phyloP scores from a whole-genome alignment of 2,888 invertebrate species.

The Auanema sp. region DNA sequence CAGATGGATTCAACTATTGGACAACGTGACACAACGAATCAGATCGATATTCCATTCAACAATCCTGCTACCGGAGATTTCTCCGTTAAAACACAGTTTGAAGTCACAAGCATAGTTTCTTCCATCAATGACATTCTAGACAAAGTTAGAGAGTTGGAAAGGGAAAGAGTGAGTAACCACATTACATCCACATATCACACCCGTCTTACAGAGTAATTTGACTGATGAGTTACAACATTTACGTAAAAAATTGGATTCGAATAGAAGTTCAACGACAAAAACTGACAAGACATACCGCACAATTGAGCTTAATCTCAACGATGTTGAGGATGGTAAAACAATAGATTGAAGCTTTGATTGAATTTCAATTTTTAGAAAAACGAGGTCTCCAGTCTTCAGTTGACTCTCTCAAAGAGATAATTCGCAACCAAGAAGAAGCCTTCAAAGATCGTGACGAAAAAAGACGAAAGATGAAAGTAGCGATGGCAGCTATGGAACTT shows the following conservation, averaged over 20 bases:
- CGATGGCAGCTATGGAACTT: constrained; percentile 62
- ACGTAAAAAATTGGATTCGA: constrained; percentile 53
- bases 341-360: not conserved
- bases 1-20: too few relatives aligned
- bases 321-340: constrained; percentile 54
- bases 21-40: too few relatives aligned
- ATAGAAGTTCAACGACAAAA: constrained; percentile 57
- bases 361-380: constrained; percentile 53
- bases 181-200: not conserved
- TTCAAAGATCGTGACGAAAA: constrained; percentile 62
- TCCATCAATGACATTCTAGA: too few relatives aligned
- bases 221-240: constrained; percentile 60
- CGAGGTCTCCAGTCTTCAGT: constrained; percentile 57
- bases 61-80: too few relatives aligned
- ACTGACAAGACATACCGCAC: constrained; percentile 58
- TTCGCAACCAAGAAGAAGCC: constrained; percentile 61
- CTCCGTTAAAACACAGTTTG: too few relatives aligned
- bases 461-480: constrained; percentile 59
- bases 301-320: constrained; percentile 60
- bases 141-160: too few relatives aligned
- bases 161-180: too few relatives aligned
- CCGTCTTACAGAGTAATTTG: constrained; percentile 57
- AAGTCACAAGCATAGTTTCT: too few relatives aligned
- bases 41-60: too few relatives aligned
- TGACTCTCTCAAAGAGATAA: constrained; percentile 56